Evolutionary conservation across 2,113 vertebrate genomes (phyloP).

Genomic region (Gorsachius goisagi): DNA sequence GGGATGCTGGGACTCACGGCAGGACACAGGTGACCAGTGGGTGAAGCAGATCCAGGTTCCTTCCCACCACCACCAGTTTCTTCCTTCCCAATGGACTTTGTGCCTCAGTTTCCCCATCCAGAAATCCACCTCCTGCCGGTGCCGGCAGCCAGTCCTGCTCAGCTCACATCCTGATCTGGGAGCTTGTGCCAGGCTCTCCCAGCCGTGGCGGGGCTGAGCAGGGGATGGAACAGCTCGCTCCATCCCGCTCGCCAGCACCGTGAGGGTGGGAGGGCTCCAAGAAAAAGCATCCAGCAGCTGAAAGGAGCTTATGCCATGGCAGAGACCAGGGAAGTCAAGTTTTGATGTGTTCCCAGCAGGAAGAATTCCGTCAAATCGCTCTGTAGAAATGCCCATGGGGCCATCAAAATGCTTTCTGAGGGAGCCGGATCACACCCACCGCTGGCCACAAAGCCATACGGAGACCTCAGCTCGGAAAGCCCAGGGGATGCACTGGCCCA

Average conservation of each 20-base stretch:
- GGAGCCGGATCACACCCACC: background rate
- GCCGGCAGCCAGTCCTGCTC: background rate
- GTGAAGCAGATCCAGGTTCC: background rate
- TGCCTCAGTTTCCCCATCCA: background rate
- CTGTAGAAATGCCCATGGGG: background rate
- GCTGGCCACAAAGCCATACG: background rate
- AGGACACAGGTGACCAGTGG: rapidly evolving
- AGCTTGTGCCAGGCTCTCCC: background rate
- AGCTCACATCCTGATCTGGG: background rate
- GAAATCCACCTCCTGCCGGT: background rate
- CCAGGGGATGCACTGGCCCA: background rate
- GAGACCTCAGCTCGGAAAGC: background rate
- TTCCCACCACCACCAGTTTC: background rate
- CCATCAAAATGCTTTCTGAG: background rate
- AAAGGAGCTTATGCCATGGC: background rate
- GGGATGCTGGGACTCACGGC: background rate
- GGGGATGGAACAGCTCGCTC: background rate
- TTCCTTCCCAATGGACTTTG: background rate
- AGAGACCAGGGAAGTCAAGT: background rate
- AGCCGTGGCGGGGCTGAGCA: background rate
- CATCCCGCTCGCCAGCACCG: background rate
- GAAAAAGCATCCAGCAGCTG: background rate
- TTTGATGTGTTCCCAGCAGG: background rate
- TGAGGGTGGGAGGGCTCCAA: background rate
- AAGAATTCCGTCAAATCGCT: background rate